Percentiles rank a stretch among this genome's conserved stretches.
These are phyloP conservation scores for Drosophila repletoides DNA, from an alignment of 1,140 invertebrate genomes.

Conservation along the genomic window DNA sequence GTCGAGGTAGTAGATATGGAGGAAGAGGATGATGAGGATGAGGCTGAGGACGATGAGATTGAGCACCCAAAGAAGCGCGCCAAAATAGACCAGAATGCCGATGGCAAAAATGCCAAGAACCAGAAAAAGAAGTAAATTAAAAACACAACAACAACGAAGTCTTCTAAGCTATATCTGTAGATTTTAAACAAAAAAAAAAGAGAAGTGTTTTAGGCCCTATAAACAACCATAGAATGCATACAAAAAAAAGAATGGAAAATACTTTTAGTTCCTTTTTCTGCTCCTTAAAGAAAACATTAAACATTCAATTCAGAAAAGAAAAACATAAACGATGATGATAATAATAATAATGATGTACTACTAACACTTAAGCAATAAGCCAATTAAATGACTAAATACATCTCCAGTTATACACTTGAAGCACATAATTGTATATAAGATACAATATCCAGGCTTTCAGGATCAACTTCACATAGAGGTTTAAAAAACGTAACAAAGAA, in stretches of 20 bases:
- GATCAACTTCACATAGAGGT: too few species aligned
- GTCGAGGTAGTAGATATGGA: constrained; percentile 89
- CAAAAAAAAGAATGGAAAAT: constrained; percentile 44
- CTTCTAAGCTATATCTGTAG: constrained; percentile 67
- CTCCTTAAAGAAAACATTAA: constrained; percentile 31
- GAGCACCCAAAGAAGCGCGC: constrained; percentile 86
- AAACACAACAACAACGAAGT: constrained; percentile 30
- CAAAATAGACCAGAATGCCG: constrained; percentile 86
- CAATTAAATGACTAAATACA: background rate
- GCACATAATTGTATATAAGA: too few species aligned
- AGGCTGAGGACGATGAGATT: constrained; percentile 85
- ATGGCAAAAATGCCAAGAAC: constrained; percentile 84
- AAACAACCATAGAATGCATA: constrained; percentile 39
- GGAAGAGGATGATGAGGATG: constrained; percentile 90
- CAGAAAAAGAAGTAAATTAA: constrained; percentile 82
- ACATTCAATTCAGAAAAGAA: constrained; percentile 46
- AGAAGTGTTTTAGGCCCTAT: constrained; percentile 67
- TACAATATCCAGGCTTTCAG: too few species aligned
- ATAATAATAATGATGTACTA: constrained; percentile 19
- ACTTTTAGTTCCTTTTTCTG: constrained; percentile 67
- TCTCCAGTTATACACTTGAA: background rate
- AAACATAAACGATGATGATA: background rate
- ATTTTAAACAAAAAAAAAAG: constrained; percentile 59
- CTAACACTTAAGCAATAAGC: constrained; percentile 28
- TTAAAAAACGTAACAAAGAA: too few species aligned